Conservation (phyloP, 2,888 invertebrate species). For the Drosophila ezoana region DNA sequence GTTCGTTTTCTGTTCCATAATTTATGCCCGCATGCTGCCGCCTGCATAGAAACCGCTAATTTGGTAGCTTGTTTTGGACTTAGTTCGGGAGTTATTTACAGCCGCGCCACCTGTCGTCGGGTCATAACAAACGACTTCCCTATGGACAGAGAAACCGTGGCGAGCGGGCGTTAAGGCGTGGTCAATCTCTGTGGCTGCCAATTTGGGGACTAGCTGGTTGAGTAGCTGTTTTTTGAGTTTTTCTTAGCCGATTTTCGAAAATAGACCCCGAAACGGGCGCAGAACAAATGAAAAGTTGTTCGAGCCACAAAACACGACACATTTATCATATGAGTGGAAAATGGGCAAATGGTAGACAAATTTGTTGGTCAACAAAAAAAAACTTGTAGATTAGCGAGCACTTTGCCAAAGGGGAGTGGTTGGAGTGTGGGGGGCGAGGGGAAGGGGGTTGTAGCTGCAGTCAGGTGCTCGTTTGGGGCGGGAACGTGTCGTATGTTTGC, state of each 20-base stretch:
- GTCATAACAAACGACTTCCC: conserved; percentile 69
- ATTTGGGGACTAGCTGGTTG: conserved; percentile 1
- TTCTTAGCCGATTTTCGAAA: conserved; percentile 22
- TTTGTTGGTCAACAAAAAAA: conserved; percentile 38
- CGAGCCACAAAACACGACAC: conserved; percentile 66
- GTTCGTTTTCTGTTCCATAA: conserved; percentile 37
- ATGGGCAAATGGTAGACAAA: conserved; percentile 56
- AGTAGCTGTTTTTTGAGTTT: too few species aligned
- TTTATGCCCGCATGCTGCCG: conserved; percentile 46
- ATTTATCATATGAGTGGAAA: conserved; percentile 66
- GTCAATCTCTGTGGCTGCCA: conserved; percentile 30
- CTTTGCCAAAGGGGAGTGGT: conserved; percentile 14
- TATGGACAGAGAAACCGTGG: conserved; percentile 20
- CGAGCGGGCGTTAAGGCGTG: conserved; percentile 46
- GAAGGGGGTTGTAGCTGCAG: conserved; percentile 2
- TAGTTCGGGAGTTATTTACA: conserved; percentile 58
- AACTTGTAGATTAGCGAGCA: conserved; percentile 48
- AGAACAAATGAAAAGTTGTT: conserved; percentile 74
- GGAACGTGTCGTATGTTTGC: conserved; percentile 48
- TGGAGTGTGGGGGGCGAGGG: neutral
- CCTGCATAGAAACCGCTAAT: conserved; percentile 55
- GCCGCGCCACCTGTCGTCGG: conserved; percentile 61
- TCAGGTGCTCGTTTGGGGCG: conserved; percentile 32
- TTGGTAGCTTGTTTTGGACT: conserved; percentile 55
- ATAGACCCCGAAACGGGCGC: conserved; percentile 37